These are phyloP conservation scores for Motacilla tschutschensis DNA, from an alignment of 2,113 vertebrate genomes.

Conservation along the genomic window DNA sequence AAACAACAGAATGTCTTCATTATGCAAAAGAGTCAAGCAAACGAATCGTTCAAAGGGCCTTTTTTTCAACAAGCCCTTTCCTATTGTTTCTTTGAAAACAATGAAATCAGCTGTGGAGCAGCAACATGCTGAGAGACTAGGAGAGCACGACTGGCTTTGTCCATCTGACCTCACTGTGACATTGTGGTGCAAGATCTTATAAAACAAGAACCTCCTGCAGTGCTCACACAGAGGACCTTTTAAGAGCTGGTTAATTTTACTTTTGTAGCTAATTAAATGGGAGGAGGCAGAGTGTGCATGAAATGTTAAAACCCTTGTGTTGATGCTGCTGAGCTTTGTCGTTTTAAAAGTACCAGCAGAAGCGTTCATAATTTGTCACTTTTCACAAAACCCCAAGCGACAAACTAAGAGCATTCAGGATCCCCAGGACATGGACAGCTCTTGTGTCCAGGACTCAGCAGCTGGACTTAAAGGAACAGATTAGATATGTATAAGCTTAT, in stretches of 20 bases:
- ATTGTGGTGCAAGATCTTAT: slow-evolving; percentile 71
- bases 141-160: slow-evolving; percentile 66
- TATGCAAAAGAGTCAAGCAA: slow-evolving; percentile 77
- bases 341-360: slow-evolving; percentile 77
- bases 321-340: slow-evolving; percentile 73
- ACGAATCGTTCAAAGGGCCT: slow-evolving; percentile 71
- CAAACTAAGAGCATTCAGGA: slow-evolving; percentile 73
- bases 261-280: slow-evolving; percentile 83
- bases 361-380: slow-evolving; percentile 77
- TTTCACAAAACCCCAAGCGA: slow-evolving; percentile 71
- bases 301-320: slow-evolving; percentile 77
- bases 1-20: slow-evolving; percentile 81
- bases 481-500: slow-evolving; percentile 78
- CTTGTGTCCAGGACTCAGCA: slow-evolving; percentile 76
- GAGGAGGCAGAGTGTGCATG: slow-evolving; percentile 67
- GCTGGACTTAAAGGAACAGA: slow-evolving; percentile 75
- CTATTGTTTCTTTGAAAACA: slow-evolving; percentile 83
- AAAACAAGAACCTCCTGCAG: slow-evolving; percentile 74
- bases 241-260: slow-evolving; percentile 81
- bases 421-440: slow-evolving; percentile 72
- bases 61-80: slow-evolving; percentile 67
- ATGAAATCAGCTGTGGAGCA: slow-evolving; percentile 65
- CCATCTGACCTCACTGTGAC: slow-evolving; percentile 68
- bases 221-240: slow-evolving; percentile 64
- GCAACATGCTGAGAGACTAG: slow-evolving; percentile 65